Conservation (phyloP, 2,797 vertebrate species). For the Champsocephalus gunnari region DNA sequence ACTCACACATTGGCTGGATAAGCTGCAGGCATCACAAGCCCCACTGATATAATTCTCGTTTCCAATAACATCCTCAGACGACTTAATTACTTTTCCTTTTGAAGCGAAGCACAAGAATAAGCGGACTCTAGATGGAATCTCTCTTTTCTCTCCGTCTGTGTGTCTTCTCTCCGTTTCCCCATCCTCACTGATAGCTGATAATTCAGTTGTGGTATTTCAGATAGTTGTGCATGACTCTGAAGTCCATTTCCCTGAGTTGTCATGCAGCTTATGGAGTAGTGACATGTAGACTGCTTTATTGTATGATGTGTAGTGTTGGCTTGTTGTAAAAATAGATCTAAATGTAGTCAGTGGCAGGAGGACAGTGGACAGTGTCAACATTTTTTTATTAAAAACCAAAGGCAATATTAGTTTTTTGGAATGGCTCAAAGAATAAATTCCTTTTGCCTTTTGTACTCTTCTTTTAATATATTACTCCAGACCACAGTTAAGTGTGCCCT, state of each 20-base stretch:
- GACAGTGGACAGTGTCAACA: neutral
- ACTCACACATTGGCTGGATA: constrained; percentile 58
- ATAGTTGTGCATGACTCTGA: constrained; percentile 44
- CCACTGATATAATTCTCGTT: constrained; percentile 82
- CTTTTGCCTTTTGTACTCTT: constrained; percentile 41
- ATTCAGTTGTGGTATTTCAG: constrained; percentile 66
- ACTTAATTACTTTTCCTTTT: constrained; percentile 87
- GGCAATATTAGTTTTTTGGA: neutral
- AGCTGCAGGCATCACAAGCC: constrained; percentile 80
- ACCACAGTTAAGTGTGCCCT: constrained; percentile 48
- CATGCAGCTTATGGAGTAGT: constrained; percentile 15
- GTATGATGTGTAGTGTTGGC: neutral
- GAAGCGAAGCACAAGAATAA: constrained; percentile 79
- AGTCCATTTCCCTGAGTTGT: constrained; percentile 54
- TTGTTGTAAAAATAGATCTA: constrained; percentile 5
- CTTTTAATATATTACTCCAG: constrained; percentile 7
- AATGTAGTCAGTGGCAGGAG: constrained; percentile 21
- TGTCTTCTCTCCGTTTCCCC: constrained; percentile 34
- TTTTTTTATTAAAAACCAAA: neutral
- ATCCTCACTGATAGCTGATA: constrained; percentile 56
- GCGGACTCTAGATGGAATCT: constrained; percentile 77
- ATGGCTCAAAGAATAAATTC: constrained; percentile 5
- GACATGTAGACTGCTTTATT: constrained; percentile 14
- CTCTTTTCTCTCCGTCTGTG: constrained; percentile 50
- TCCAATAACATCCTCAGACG: constrained; percentile 83